These are phyloP conservation scores for Alouatta caraya DNA, from an alignment of 2,797 vertebrate genomes.

Conservation along the genomic window DNA sequence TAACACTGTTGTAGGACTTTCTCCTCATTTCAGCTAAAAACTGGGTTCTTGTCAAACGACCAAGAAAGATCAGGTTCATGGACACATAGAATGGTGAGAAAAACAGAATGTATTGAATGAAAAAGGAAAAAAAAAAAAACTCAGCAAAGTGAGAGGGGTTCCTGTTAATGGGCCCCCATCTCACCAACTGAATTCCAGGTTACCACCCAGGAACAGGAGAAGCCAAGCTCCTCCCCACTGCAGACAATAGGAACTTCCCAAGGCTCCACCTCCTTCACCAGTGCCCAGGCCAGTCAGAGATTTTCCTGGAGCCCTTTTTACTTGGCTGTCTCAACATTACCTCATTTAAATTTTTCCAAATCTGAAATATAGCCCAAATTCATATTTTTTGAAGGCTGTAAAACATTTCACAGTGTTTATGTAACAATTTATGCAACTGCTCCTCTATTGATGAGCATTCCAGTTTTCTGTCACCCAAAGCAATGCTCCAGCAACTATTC, in stretches of 20 bases:
- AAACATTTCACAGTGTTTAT: not conserved
- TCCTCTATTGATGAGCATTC: not conserved
- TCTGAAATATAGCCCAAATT: not conserved
- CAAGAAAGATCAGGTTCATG: not conserved
- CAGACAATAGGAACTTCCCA: not conserved
- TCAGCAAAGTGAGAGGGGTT: not conserved
- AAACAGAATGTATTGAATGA: not conserved
- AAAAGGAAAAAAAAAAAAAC: not conserved
- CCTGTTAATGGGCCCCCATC: not conserved
- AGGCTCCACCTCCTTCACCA: not conserved
- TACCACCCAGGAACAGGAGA: not conserved
- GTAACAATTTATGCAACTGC: not conserved
- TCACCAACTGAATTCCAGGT: not conserved
- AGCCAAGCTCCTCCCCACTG: not conserved
- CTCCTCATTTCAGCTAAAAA: not conserved
- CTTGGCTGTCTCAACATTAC: not conserved
- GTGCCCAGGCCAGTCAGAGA: not conserved
- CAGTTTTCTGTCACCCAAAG: not conserved
- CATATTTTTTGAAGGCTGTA: not conserved
- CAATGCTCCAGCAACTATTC: not conserved
- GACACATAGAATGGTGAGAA: not conserved
- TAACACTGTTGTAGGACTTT: not conserved
- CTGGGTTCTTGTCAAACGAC: not conserved
- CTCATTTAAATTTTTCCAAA: not conserved
- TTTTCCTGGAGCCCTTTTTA: not conserved